Conservation (phyloP, 2,888 invertebrate genomes). For the Meliscaeva auricollis region DNA sequence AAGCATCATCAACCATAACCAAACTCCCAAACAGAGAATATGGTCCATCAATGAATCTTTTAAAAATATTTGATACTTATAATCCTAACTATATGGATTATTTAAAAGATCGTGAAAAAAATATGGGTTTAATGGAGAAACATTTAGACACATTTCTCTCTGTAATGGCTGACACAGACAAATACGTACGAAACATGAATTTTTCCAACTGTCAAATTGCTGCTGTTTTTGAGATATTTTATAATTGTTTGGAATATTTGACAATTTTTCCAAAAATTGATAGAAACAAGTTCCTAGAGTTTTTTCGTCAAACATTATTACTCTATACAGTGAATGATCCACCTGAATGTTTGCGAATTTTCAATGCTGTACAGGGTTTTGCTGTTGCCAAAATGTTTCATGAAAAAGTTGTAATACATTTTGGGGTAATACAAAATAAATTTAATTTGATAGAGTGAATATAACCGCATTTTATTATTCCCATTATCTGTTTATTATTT, state of each 20-base stretch:
- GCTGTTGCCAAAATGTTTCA: constrained; percentile 59
- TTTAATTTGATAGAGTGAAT: neutral
- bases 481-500: too few species aligned
- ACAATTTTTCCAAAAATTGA: constrained; percentile 12
- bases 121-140: too few species aligned
- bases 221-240: constrained; percentile 54
- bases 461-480: too few species aligned
- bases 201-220: constrained; percentile 45
- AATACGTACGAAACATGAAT: neutral
- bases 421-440: constrained; percentile 36
- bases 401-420: constrained; percentile 37
- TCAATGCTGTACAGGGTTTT: constrained; percentile 43
- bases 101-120: too few species aligned
- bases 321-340: constrained; percentile 53
- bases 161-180: constrained; percentile 19
- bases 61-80: constrained; percentile 26
- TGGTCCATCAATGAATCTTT: constrained; percentile 44
- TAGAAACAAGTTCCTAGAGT: constrained; percentile 8
- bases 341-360: constrained; percentile 51
- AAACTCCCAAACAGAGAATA: neutral
- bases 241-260: constrained; percentile 47
- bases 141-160: neutral
- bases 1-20: neutral
- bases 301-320: constrained; percentile 52
- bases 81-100: constrained; percentile 10